phyloP scores from a whole-genome alignment of 2,113 vertebrate genomes.

The Odontesthes bonariensis region DNA sequence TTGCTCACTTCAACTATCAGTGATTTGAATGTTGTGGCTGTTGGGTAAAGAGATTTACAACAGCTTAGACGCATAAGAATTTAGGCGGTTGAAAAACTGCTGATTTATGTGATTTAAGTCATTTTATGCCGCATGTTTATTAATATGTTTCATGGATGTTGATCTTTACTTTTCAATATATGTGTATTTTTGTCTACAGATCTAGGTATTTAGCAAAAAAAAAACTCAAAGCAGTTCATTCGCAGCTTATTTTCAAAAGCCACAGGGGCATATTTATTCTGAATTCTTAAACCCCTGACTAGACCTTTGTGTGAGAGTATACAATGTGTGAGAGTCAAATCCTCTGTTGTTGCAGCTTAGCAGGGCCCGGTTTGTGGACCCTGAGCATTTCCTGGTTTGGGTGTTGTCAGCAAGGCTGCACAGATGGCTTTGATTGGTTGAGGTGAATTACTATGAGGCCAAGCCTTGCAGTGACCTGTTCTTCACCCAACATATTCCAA shows the following conservation, averaged over 20 bases:
- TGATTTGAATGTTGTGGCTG: background rate
- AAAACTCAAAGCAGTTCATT: conserved; percentile 7
- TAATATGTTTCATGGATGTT: background rate
- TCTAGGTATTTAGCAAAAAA: background rate
- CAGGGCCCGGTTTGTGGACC: conserved; percentile 39
- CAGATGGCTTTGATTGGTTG: conserved; percentile 48
- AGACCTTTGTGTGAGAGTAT: conserved; percentile 58
- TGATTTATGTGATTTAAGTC: background rate
- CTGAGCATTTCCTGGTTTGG: conserved; percentile 64
- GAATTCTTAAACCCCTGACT: conserved; percentile 38
- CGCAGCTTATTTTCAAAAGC: conserved; percentile 46
- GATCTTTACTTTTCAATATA: background rate
- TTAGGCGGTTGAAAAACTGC: background rate
- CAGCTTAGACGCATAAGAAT: background rate
- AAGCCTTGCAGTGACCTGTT: conserved; percentile 60
- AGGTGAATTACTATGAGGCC: conserved; percentile 35
- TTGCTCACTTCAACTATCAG: background rate
- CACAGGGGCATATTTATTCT: conserved; percentile 29
- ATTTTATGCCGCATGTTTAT: background rate
- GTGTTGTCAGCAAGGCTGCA: conserved; percentile 19
- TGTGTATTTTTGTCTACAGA: conserved; percentile 4
- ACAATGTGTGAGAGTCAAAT: conserved; percentile 46
- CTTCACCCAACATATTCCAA: conserved; percentile 61
- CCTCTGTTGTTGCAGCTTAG: conserved; percentile 55
- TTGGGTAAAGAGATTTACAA: background rate